Conservation (phyloP, 2,888 invertebrate species). For the Belgica antarctica region DNA sequence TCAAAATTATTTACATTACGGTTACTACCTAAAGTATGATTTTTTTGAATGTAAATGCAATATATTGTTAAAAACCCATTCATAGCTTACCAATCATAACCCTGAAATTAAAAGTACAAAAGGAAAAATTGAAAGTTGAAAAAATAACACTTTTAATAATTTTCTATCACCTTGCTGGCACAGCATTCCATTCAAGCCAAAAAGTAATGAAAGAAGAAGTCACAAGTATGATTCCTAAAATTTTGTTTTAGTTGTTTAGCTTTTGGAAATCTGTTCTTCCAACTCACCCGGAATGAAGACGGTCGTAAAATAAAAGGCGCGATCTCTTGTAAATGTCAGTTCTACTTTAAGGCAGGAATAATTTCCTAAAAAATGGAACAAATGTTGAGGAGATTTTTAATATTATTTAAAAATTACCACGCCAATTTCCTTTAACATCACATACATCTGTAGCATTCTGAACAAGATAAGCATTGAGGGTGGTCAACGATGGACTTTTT, state of each 20-base stretch:
- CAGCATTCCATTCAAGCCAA: slow-evolving; percentile 97
- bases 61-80: neutral
- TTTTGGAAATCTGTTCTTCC: too few species aligned
- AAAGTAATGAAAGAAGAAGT: slow-evolving; percentile 89
- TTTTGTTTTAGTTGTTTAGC: neutral
- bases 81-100: slow-evolving; percentile 39
- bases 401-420: slow-evolving; percentile 65
- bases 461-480: slow-evolving; percentile 89
- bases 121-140: neutral
- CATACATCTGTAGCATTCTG: slow-evolving; percentile 87
- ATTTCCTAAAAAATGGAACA: slow-evolving; percentile 87
- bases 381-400: neutral
- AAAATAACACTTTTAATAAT: neutral
- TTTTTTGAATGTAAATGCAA: too few species aligned
- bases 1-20: too few species aligned
- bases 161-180: slow-evolving; percentile 68
- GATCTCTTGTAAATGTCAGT: slow-evolving; percentile 89
- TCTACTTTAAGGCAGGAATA: slow-evolving; percentile 94
- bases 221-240: slow-evolving; percentile 85
- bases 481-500: slow-evolving; percentile 83
- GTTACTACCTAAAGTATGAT: too few species aligned
- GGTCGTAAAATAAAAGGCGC: slow-evolving; percentile 95
- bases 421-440: slow-evolving; percentile 86
- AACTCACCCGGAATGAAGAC: slow-evolving; percentile 78
- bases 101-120: slow-evolving; percentile 2